These are phyloP conservation scores for Merodon equestris DNA, from an alignment of 2,888 invertebrate species.

Conservation along the genomic window DNA sequence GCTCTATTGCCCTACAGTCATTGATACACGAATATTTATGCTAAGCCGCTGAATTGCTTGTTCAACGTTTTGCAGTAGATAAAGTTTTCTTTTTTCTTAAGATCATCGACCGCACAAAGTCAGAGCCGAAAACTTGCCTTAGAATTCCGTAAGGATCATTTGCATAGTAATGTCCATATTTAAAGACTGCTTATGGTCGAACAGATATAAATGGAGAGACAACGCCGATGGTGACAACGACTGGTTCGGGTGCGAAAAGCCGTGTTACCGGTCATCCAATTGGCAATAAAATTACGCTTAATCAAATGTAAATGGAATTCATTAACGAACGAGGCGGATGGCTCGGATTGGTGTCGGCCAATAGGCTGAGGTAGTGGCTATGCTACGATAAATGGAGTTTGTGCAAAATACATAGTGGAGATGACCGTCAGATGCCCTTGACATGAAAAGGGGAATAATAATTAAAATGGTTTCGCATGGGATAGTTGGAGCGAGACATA, in stretches of 20 bases:
- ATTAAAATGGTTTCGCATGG: too few relatives aligned
- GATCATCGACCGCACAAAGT: conserved; percentile 26
- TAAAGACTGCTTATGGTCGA: conserved; percentile 26
- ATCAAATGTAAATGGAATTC: neutral
- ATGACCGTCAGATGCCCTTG: conserved; percentile 17
- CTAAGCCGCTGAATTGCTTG: conserved; percentile 5
- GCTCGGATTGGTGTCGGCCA: conserved; percentile 3
- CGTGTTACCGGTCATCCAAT: neutral
- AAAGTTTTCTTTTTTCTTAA: conserved; percentile 1
- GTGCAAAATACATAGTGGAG: neutral
- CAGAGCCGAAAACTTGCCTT: neutral
- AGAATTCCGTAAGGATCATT: conserved; percentile 26
- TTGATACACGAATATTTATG: conserved; percentile 6
- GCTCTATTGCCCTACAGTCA: neutral
- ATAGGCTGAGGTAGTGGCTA: conserved; percentile 12
- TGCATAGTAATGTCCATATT: conserved; percentile 34
- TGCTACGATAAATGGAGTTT: neutral
- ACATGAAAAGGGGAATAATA: conserved; percentile 3
- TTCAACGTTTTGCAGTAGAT: conserved; percentile 8
- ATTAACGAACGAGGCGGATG: conserved; percentile 3
- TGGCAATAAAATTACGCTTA: conserved; percentile 19
- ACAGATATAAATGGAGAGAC: neutral
- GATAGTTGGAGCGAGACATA: too few relatives aligned
- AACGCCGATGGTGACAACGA: neutral
- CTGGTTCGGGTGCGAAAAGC: neutral